Percentiles rank a stretch among this genome's conserved stretches.
Conservation (phyloP, 2,888 invertebrate genomes). For the Kuschelorhynchus macadamiae region DNA sequence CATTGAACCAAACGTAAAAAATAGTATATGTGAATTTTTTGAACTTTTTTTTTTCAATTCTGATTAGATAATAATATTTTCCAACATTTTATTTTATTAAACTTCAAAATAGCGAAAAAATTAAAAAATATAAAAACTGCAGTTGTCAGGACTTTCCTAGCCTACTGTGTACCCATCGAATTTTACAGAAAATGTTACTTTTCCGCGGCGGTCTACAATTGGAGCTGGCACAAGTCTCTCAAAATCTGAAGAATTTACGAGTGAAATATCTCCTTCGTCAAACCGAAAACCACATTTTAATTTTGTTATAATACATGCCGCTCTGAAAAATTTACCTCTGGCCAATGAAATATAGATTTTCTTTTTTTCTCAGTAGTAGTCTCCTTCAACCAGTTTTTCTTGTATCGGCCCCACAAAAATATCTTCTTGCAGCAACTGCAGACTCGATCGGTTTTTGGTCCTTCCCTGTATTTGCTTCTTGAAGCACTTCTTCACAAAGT, state of each 20-base stretch:
- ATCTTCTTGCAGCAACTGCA: conserved; percentile 7
- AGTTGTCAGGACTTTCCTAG: no score
- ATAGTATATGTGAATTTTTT: background rate
- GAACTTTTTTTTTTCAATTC: background rate
- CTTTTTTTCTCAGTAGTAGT: no score
- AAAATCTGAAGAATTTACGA: conserved; percentile 13
- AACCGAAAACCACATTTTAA: background rate
- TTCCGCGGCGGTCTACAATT: conserved; percentile 2
- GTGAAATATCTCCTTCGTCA: background rate
- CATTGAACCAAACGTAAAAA: background rate
- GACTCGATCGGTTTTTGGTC: conserved; percentile 11
- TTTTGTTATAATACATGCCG: background rate
- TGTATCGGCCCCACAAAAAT: background rate
- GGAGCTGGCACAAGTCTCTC: conserved; percentile 8
- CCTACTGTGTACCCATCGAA: conserved; percentile 4
- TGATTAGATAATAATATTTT: background rate
- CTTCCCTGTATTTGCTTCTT: conserved; percentile 5
- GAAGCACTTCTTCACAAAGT: conserved; percentile 12
- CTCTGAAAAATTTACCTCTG: no score
- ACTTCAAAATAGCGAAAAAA: background rate
- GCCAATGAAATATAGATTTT: no score
- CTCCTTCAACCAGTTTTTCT: no score
- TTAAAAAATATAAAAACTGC: no score
- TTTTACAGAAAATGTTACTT: background rate
- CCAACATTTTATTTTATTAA: background rate